Conservation (phyloP, 2,888 invertebrate genomes). For the Apamea anceps region DNA sequence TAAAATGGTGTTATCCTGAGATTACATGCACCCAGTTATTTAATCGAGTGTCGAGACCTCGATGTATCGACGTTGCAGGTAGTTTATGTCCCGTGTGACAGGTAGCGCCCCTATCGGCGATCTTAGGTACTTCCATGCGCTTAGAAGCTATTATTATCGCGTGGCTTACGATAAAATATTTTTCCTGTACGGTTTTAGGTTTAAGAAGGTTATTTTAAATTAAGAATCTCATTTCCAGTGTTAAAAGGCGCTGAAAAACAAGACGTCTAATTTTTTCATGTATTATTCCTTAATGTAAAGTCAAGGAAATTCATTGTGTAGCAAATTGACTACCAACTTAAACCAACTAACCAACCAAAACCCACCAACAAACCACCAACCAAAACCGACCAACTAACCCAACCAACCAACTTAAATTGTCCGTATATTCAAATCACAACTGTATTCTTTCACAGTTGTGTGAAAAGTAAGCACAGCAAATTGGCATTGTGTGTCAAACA, state of each 20-base stretch:
- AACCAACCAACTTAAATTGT: background rate
- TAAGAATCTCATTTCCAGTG: background rate
- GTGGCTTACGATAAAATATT: constrained; percentile 11
- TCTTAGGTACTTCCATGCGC: constrained; percentile 42
- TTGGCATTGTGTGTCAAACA: background rate
- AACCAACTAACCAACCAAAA: too few relatives aligned
- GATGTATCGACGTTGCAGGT: constrained; percentile 30
- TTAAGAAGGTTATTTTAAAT: background rate
- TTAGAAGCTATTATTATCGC: constrained; percentile 29
- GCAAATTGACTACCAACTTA: background rate
- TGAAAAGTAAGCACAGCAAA: background rate
- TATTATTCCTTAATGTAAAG: background rate
- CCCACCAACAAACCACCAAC: too few relatives aligned
- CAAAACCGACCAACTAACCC: background rate
- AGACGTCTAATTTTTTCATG: background rate
- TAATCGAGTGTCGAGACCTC: constrained; percentile 49
- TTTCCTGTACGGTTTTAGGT: background rate
- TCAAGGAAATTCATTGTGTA: background rate
- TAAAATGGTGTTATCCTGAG: background rate
- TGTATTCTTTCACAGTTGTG: background rate
- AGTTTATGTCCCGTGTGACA: constrained; percentile 47
- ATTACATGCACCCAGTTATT: constrained; percentile 25
- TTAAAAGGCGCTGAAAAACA: background rate
- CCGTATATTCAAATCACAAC: background rate
- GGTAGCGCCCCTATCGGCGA: constrained; percentile 41